phyloP scores from a whole-genome alignment of 2,113 vertebrate species.

The Oncorhynchus kisutch region DNA sequence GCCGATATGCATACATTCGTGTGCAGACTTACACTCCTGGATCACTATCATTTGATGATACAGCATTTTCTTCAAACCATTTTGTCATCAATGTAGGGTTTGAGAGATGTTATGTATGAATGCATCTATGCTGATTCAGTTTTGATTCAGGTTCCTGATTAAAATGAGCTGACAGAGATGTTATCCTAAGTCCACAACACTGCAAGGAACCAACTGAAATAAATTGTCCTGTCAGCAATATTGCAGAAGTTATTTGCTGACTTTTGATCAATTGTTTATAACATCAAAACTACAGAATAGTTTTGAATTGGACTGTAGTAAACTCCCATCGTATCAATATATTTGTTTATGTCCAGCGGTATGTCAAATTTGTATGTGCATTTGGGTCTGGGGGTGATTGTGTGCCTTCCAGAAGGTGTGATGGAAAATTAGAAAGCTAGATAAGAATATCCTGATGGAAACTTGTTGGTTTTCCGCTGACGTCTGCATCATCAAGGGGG shows the following conservation, averaged over 20 bases:
- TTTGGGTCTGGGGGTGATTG: neutral
- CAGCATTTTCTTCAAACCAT: neutral
- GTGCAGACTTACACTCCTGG: too few species aligned
- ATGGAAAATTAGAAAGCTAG: constrained; percentile 36
- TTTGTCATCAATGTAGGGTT: constrained; percentile 24
- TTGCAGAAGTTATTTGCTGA: constrained; percentile 19
- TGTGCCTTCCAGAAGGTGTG: neutral
- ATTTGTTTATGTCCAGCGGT: too few species aligned
- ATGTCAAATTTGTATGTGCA: too few species aligned
- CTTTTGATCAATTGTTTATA: too few species aligned
- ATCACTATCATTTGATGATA: too few species aligned
- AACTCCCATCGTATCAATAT: too few species aligned
- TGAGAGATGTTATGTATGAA: constrained; percentile 60
- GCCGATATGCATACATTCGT: too few species aligned
- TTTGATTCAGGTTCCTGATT: constrained; percentile 54
- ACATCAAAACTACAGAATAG: too few species aligned
- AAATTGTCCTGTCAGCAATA: constrained; percentile 49
- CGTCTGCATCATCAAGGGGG: constrained; percentile 51
- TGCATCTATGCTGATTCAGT: constrained; percentile 55
- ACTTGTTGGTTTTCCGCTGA: constrained; percentile 72
- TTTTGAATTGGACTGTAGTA: too few species aligned
- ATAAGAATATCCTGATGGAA: constrained; percentile 35
- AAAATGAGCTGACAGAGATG: constrained; percentile 40
- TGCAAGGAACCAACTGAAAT: constrained; percentile 29
- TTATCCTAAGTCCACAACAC: constrained; percentile 34